Percentiles rank a stretch among this genome's conserved stretches.
Evolutionary conservation across 2,797 vertebrate species (phyloP).

Genomic region (Ciconia nigra): DNA sequence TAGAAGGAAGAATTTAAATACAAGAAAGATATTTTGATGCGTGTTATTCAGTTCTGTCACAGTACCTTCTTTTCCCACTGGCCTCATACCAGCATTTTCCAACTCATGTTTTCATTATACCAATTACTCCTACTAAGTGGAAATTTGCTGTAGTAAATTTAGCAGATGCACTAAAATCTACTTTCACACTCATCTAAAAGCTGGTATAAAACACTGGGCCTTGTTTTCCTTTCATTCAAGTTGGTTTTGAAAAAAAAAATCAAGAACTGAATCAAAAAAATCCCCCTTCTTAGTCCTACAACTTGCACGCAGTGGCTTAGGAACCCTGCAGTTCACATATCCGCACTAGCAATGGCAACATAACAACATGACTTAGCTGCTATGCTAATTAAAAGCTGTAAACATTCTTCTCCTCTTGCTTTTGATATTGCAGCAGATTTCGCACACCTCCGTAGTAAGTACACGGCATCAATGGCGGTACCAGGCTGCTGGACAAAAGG

Average conservation of each 20-base stretch:
- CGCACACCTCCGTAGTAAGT: background rate
- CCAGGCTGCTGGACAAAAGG: background rate
- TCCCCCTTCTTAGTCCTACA: rapidly evolving
- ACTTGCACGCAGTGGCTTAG: background rate
- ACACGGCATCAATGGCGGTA: rapidly evolving
- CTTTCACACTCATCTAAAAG: background rate
- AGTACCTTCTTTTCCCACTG: background rate
- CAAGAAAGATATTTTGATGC: background rate
- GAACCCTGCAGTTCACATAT: background rate
- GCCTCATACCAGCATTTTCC: background rate
- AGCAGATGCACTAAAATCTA: background rate
- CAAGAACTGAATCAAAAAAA: background rate
- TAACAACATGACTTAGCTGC: background rate
- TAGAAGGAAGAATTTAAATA: background rate
- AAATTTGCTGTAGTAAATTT: background rate
- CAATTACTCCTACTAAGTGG: background rate
- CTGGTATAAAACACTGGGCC: rapidly evolving
- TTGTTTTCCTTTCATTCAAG: background rate
- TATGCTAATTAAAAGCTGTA: background rate
- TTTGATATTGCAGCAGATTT: background rate
- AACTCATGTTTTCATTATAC: background rate
- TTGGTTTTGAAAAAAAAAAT: background rate
- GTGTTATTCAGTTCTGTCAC: background rate
- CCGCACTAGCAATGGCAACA: rapidly evolving
- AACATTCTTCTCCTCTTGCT: background rate